Conservation (phyloP, 2,113 vertebrate genomes). For the Thymallus thymallus region DNA sequence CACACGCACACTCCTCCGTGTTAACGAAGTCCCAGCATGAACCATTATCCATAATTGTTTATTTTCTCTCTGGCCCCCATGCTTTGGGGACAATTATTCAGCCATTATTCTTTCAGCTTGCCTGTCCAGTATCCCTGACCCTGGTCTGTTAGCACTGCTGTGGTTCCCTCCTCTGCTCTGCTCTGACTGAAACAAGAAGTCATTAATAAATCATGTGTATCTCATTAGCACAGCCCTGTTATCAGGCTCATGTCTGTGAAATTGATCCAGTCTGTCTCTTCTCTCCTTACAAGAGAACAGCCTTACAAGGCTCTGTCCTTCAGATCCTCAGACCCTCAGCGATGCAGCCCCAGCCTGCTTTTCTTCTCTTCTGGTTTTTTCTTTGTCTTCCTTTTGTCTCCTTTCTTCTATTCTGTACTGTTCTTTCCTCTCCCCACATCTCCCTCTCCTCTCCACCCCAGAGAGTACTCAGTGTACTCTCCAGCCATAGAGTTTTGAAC, state of each 20-base stretch:
- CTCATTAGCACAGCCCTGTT: conserved; percentile 63
- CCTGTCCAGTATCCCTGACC: conserved; percentile 43
- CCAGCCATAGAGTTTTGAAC: conserved; percentile 2
- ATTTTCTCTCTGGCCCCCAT: conserved; percentile 42
- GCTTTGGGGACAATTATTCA: too few species aligned
- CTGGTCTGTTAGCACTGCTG: conserved; percentile 33
- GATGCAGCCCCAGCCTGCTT: not conserved
- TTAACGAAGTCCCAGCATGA: conserved; percentile 44
- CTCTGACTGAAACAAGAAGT: conserved; percentile 51
- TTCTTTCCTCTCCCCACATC: not conserved
- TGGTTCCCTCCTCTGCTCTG: not conserved
- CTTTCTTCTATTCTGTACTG: not conserved
- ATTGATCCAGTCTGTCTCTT: conserved; percentile 53
- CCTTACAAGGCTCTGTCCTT: conserved; percentile 25
- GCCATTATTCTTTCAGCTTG: conserved; percentile 17
- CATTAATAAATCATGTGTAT: conserved; percentile 69
- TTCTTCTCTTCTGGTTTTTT: not conserved
- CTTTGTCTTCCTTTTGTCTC: not conserved
- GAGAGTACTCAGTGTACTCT: not conserved
- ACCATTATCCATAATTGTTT: conserved; percentile 62
- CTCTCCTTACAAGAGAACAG: conserved; percentile 40
- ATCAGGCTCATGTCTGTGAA: conserved; percentile 59
- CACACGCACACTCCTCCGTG: conserved; percentile 7
- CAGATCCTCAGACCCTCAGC: conserved; percentile 32
- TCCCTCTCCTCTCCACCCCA: conserved; percentile 8